Conservation (phyloP, 2,113 vertebrate species). For the Amia ocellicauda region DNA sequence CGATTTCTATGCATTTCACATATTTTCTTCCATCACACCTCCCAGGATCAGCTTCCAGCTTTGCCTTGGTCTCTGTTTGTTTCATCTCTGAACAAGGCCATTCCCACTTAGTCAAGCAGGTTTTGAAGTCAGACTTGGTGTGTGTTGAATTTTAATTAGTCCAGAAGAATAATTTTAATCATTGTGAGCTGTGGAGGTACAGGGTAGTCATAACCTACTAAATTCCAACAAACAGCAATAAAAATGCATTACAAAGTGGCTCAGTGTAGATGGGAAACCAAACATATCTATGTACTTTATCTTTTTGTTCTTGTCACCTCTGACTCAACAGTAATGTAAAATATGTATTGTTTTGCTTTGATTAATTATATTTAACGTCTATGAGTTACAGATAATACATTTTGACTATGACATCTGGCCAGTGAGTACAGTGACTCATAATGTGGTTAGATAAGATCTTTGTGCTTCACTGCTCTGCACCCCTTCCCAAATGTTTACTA, state of each 20-base stretch:
- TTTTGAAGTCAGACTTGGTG: background rate
- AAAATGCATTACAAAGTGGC: background rate
- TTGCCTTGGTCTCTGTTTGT: background rate
- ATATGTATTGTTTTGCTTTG: no score
- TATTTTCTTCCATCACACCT: background rate
- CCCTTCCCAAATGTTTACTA: no score
- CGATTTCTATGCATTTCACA: no score
- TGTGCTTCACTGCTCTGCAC: no score
- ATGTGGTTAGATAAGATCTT: no score
- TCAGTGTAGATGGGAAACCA: background rate
- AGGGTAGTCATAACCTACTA: background rate
- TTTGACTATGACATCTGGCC: no score
- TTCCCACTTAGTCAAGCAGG: background rate
- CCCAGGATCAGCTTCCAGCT: background rate
- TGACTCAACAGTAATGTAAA: no score
- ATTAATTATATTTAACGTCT: no score
- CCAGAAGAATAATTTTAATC: conserved; percentile 1
- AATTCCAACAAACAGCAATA: background rate
- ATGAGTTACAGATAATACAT: no score
- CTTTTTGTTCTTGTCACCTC: no score
- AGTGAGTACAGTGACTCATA: no score
- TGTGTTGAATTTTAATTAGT: background rate
- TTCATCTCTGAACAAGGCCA: background rate
- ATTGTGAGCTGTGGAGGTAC: background rate
- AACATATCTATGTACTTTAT: no score